Conservation (phyloP, 2,888 invertebrate genomes). For the Lasioglossum zephyrum region DNA sequence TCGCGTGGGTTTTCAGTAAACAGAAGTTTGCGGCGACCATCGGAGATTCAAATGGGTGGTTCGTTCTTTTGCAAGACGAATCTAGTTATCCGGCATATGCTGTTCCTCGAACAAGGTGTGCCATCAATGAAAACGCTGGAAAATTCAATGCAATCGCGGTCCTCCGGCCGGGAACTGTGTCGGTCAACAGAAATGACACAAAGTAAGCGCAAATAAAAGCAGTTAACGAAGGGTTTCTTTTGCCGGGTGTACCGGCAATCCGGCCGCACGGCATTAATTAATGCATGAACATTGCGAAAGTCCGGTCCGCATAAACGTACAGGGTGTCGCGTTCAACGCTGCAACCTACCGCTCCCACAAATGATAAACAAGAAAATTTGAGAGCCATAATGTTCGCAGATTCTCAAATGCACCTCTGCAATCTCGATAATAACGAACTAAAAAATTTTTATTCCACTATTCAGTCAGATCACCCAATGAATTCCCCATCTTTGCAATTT, state of each 20-base stretch:
- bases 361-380: not conserved
- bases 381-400: too few species aligned
- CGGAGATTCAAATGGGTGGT: not conserved
- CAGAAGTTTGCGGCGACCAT: not conserved
- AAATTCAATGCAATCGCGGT: conserved; percentile 14
- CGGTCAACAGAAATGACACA: conserved; percentile 6
- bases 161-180: not conserved
- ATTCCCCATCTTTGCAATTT: too few species aligned
- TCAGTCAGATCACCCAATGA: too few species aligned
- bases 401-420: too few species aligned
- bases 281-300: conserved; percentile 41
- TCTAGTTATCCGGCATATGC: not conserved
- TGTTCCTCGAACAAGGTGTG: not conserved
- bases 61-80: not conserved
- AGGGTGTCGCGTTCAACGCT: not conserved
- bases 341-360: not conserved
- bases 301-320: not conserved
- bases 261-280: conserved; percentile 28
- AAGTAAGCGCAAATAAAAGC: conserved; percentile 23
- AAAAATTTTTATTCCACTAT: too few species aligned
- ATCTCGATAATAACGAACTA: too few species aligned
- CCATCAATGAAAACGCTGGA: conserved; percentile 14
- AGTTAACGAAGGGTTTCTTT: conserved; percentile 13
- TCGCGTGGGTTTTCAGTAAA: not conserved
- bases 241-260: not conserved